phyloP scores from a whole-genome alignment of 2,113 vertebrate species.

The Heterotilapia buettikoferi region DNA sequence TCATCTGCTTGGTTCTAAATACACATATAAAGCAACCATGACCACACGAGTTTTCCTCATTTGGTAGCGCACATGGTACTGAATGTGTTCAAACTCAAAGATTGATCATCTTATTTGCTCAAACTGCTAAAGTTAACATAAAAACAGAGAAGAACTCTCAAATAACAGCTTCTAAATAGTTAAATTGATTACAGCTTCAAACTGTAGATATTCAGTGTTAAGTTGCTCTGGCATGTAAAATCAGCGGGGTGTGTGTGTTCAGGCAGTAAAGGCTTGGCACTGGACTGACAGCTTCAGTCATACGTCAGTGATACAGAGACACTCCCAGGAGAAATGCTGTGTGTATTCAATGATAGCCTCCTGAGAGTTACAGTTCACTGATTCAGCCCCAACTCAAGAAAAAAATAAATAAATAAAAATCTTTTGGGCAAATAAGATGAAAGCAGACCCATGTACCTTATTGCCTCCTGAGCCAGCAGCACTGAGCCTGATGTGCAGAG shows the following conservation, averaged over 20 bases:
- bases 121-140: background rate
- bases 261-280: background rate
- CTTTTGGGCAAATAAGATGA: background rate
- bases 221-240: background rate
- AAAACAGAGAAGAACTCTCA: background rate
- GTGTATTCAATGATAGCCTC: background rate
- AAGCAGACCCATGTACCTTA: background rate
- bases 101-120: background rate
- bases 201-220: background rate
- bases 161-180: background rate
- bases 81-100: background rate
- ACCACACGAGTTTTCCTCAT: background rate
- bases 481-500: slow-evolving; percentile 7
- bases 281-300: background rate
- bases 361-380: slow-evolving; percentile 14
- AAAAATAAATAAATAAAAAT: background rate
- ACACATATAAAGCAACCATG: background rate
- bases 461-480: background rate
- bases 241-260: background rate
- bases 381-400: background rate
- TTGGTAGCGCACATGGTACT: background rate
- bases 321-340: background rate
- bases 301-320: background rate
- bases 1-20: background rate
- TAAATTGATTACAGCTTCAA: background rate